Percentiles rank a stretch among this genome's conserved stretches.
These are phyloP conservation scores for Acronicta alni DNA, from an alignment of 2,888 invertebrate genomes.

Conservation along the genomic window DNA sequence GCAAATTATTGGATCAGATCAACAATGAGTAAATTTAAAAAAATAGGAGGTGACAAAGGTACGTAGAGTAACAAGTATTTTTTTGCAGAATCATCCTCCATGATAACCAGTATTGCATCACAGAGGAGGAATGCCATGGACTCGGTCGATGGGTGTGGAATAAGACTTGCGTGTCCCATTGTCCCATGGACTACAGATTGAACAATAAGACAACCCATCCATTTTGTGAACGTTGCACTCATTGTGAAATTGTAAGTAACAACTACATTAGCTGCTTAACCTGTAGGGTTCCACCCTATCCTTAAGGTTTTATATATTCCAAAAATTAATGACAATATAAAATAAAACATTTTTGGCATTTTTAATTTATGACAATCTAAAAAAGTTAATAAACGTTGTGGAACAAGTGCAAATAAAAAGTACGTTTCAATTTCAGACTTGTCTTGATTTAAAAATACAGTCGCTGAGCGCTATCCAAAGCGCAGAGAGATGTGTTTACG, in stretches of 20 bases:
- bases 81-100: conserved; percentile 85
- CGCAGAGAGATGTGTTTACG: conserved; percentile 93
- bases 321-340: too few species aligned
- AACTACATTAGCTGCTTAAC: too few species aligned
- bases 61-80: too few species aligned
- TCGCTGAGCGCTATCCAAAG: conserved; percentile 91
- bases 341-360: too few species aligned
- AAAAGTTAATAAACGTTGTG: too few species aligned
- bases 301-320: too few species aligned
- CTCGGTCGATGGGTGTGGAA: conserved; percentile 89
- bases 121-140: conserved; percentile 90
- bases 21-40: too few species aligned
- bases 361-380: too few species aligned
- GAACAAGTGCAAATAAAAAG: too few species aligned
- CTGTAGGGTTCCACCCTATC: too few species aligned
- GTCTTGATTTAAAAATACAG: conserved; percentile 89
- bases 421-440: conserved; percentile 78
- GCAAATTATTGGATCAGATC: too few species aligned
- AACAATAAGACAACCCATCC: conserved; percentile 30
- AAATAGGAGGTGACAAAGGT: too few species aligned
- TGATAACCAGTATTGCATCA: conserved; percentile 91
- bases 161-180: conserved; percentile 89
- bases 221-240: conserved; percentile 65
- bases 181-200: conserved; percentile 69
- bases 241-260: conserved; percentile 70